A percentile compares a stretch with the other conserved stretches of the same genome.
Evolutionary conservation across 2,797 vertebrate genomes (phyloP).

Genomic region (Takifugu rubripes): DNA sequence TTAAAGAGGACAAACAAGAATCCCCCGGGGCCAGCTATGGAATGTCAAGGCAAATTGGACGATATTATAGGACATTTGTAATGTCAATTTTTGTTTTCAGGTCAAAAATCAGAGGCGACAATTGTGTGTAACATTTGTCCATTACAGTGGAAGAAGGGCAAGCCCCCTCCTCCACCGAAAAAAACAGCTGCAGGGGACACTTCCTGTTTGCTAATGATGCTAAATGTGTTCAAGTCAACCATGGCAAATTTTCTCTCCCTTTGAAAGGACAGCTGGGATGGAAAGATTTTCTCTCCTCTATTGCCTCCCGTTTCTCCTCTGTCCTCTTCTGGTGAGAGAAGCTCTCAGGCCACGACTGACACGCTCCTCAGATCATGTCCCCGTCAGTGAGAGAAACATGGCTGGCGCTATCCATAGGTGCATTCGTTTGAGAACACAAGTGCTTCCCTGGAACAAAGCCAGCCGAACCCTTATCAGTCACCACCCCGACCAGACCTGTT

Average conservation of each 20-base stretch:
- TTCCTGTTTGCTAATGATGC: constrained; percentile 84
- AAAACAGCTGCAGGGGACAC: constrained; percentile 82
- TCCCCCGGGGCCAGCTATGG: constrained; percentile 55
- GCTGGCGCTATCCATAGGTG: constrained; percentile 53
- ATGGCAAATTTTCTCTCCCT: constrained; percentile 74
- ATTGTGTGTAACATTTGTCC: constrained; percentile 70
- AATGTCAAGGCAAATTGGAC: constrained; percentile 75
- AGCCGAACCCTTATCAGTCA: constrained; percentile 61
- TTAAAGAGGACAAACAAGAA: constrained; percentile 73
- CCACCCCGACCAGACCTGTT: constrained; percentile 62
- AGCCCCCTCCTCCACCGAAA: constrained; percentile 39
- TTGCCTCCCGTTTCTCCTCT: constrained; percentile 24
- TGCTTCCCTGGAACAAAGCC: constrained; percentile 55
- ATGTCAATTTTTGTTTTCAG: constrained; percentile 75
- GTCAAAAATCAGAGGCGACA: constrained; percentile 77
- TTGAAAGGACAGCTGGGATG: constrained; percentile 68
- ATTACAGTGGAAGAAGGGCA: constrained; percentile 67
- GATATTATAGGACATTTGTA: constrained; percentile 72
- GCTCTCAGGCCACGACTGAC: constrained; percentile 39
- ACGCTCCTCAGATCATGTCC: constrained; percentile 42
- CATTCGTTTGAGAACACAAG: constrained; percentile 63
- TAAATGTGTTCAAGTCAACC: constrained; percentile 82
- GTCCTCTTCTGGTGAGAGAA: constrained; percentile 30
- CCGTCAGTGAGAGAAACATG: constrained; percentile 37
- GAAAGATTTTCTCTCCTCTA: constrained; percentile 47